Percentiles rank a stretch among this genome's conserved stretches.
These are phyloP conservation scores for Australoheros facetus DNA, from an alignment of 2,797 vertebrate species.

Conservation along the genomic window DNA sequence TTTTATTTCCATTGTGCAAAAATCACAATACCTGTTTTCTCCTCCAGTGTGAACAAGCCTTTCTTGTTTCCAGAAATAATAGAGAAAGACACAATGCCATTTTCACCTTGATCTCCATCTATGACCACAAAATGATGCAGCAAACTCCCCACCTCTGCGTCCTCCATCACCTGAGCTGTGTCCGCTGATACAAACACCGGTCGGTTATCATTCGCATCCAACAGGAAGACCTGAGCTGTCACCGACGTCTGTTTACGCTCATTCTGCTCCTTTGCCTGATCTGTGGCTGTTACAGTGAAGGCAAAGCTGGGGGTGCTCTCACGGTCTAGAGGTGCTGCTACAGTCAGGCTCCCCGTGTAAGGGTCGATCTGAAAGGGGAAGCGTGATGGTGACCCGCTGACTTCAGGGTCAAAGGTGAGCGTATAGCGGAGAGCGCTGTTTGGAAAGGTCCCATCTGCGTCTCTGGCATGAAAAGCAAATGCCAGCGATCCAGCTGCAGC, in stretches of 20 bases:
- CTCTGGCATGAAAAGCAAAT: conserved; percentile 87
- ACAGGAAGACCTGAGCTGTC: conserved; percentile 84
- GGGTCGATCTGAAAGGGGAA: conserved; percentile 87
- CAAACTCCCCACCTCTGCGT: conserved; percentile 82
- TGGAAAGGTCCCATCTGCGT: conserved; percentile 85
- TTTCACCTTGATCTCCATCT: conserved; percentile 87
- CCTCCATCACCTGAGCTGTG: conserved; percentile 79
- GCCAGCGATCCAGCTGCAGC: conserved; percentile 80
- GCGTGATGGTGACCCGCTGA: neutral
- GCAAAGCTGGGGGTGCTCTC: conserved; percentile 76
- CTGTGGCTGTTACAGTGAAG: conserved; percentile 85
- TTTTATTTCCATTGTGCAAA: neutral
- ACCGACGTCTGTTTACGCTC: conserved; percentile 77
- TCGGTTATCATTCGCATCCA: conserved; percentile 91
- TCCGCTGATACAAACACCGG: conserved; percentile 83
- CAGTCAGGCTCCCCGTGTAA: conserved; percentile 82
- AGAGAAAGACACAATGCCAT: conserved; percentile 81
- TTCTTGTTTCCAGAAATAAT: conserved; percentile 85
- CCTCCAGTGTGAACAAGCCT: conserved; percentile 82
- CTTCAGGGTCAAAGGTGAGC: conserved; percentile 67
- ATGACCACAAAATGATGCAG: conserved; percentile 84
- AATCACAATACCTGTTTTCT: conserved; percentile 82
- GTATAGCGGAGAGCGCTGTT: conserved; percentile 88
- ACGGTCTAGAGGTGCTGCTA: conserved; percentile 82
- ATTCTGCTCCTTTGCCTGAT: conserved; percentile 80